Evolutionary conservation across 2,797 vertebrate species (phyloP).

Genomic region (Dendrocincla fuliginosa): DNA sequence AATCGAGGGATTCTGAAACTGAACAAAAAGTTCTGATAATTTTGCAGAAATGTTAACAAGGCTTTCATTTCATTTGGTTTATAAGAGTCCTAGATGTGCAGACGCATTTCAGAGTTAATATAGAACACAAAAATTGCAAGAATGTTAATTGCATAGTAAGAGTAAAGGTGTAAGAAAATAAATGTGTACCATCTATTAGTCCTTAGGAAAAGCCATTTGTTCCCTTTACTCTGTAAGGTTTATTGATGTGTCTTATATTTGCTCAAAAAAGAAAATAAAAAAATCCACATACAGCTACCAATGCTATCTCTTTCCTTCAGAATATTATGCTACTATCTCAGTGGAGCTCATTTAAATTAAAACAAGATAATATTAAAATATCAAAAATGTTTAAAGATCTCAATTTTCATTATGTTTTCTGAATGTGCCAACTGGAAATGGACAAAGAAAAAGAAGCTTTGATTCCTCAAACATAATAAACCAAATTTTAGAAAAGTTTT

Average conservation of each 20-base stretch:
- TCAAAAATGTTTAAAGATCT: not conserved
- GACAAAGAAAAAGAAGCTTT: not conserved
- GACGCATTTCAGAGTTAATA: not conserved
- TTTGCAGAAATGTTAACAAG: not conserved
- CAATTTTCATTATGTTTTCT: not conserved
- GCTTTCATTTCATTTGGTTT: not conserved
- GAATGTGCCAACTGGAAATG: not conserved
- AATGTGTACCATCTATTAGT: not conserved
- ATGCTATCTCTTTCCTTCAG: not conserved
- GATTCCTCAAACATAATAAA: not conserved
- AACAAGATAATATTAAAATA: not conserved
- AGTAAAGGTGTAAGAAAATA: not conserved
- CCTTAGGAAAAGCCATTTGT: not conserved
- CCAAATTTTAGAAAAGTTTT: not conserved
- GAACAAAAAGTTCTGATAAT: not conserved
- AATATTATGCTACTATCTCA: not conserved
- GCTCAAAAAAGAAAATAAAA: not conserved
- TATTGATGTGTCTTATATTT: not conserved
- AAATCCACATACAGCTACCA: not conserved
- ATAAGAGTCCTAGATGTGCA: not conserved
- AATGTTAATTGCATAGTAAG: not conserved
- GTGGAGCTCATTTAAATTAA: not conserved
- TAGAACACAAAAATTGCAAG: not conserved
- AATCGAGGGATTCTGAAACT: not conserved
- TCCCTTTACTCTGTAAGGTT: not conserved